A percentile compares a stretch with the other conserved stretches of the same genome.
Evolutionary conservation across 1,140 invertebrate genomes (phyloP).

Genomic region (Rhagoletis pomonella): DNA sequence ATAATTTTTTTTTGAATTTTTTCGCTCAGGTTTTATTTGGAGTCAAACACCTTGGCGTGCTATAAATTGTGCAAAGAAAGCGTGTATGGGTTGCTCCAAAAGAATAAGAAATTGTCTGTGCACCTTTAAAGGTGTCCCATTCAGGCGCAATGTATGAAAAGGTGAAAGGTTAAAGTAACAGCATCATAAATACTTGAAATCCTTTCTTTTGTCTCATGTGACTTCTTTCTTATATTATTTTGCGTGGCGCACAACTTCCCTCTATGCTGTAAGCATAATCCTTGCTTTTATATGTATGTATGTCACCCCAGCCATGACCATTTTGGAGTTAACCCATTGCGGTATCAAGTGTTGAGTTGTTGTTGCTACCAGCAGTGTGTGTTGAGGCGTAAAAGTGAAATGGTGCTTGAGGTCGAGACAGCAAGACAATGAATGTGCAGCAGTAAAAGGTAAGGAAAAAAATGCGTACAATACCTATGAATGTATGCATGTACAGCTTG

Average conservation of each 20-base stretch:
- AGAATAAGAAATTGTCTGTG: neutral
- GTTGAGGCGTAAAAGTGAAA: constrained; percentile 22
- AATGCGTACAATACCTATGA: neutral
- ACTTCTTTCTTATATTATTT: neutral
- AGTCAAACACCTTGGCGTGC: constrained; percentile 34
- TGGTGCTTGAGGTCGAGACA: neutral
- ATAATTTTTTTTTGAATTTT: neutral
- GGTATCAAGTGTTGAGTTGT: neutral
- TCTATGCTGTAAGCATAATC: neutral
- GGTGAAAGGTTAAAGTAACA: constrained; percentile 54
- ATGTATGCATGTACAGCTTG: no score
- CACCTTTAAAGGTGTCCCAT: neutral
- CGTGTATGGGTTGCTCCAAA: neutral
- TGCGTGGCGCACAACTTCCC: neutral
- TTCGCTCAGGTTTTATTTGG: neutral
- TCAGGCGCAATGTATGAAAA: neutral
- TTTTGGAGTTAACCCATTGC: neutral
- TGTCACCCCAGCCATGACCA: neutral
- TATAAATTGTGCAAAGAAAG: neutral
- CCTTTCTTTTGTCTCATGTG: neutral
- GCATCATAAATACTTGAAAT: constrained; percentile 41
- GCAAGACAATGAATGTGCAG: constrained; percentile 18
- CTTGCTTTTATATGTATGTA: neutral
- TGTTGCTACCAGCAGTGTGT: neutral
- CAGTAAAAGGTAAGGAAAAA: constrained; percentile 7